Conservation (phyloP, 2,113 vertebrate species). For the Gobio gobio region DNA sequence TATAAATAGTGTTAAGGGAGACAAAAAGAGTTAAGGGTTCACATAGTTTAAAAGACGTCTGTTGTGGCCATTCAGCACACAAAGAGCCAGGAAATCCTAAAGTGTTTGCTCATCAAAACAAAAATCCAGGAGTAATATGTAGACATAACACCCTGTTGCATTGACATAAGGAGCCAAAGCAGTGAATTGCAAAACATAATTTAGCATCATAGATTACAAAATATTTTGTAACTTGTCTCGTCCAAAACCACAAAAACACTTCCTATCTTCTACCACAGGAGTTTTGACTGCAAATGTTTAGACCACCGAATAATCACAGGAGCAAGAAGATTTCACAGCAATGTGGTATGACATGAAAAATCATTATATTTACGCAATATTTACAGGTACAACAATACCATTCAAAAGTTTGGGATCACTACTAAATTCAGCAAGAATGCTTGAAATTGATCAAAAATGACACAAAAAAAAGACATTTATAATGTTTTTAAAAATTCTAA, state of each 20-base stretch:
- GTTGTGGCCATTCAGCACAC: constrained; percentile 38
- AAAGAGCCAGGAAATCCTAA: neutral
- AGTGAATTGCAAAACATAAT: neutral
- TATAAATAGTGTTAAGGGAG: constrained; percentile 50
- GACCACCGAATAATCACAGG: neutral
- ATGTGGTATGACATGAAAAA: neutral
- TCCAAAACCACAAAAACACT: neutral
- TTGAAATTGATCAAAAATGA: too few species aligned
- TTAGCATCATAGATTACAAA: neutral
- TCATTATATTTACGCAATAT: neutral
- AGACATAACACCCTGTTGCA: neutral
- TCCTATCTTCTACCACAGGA: neutral
- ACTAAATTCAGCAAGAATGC: too few species aligned
- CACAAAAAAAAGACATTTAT: too few species aligned
- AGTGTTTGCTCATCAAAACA: neutral
- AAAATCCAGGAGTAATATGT: neutral
- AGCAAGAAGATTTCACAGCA: neutral
- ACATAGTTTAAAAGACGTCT: neutral
- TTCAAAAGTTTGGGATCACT: neutral
- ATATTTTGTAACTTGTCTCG: neutral
- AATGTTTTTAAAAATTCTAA: too few species aligned
- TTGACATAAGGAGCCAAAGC: neutral
- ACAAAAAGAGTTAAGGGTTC: constrained; percentile 14
- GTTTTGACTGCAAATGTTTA: neutral
- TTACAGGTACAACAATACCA: neutral